Base-by-base conservation (phyloP, 2,888 invertebrate genomes). In the Hypena proboscidalis region DNA sequence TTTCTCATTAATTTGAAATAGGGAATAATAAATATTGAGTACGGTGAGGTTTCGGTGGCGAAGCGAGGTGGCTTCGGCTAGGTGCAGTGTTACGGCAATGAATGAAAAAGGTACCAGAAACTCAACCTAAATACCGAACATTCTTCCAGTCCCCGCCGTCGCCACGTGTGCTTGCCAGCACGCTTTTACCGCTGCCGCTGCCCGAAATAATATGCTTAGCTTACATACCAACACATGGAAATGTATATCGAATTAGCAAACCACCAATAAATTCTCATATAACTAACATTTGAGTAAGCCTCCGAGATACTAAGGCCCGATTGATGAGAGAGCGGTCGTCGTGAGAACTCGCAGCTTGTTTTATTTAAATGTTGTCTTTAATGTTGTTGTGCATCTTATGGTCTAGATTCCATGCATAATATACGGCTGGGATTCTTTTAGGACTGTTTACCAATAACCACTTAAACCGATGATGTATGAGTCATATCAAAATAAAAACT, bases 121-220 rank as follows among this genome's bases (percentile, higher is more conserved):
- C 83, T 83, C 85, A 89, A 90, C 90, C 90, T 85, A 90, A 90
- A 90, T 90, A 89, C 90, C 87, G 60, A 67, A 70, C 86, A 90
- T 90, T 87, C 88, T 81, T 85, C 76, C 65, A 83, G 83, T 74
- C 78, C 73, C 77, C 78, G 76, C 68, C 66, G 74, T 73, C 76
- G 78, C 79, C 86, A 85, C 86, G 87, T 85, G 86, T 83, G 81
- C 77, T 68, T 69, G 63, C 74, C 72, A 78, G 76, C 80, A 80
- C 75, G 80, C 83, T 83, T 84, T 83, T 84, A 83, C 83, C 82
- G 80, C 79, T 67, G 80, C 77, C 77, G 76, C 78, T 65, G 79
- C 79, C 75, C 71, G 76, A 81, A 83, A 83, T 83, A 84, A 82
- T 83, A 77, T 80, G 74, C 80, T 78, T 79, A 82, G 74, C 77